Evolutionary conservation across 2,113 vertebrate species (phyloP), one percentile per base, ranked within the genome.

Genomic region (Heterochromis multidens): DNA sequence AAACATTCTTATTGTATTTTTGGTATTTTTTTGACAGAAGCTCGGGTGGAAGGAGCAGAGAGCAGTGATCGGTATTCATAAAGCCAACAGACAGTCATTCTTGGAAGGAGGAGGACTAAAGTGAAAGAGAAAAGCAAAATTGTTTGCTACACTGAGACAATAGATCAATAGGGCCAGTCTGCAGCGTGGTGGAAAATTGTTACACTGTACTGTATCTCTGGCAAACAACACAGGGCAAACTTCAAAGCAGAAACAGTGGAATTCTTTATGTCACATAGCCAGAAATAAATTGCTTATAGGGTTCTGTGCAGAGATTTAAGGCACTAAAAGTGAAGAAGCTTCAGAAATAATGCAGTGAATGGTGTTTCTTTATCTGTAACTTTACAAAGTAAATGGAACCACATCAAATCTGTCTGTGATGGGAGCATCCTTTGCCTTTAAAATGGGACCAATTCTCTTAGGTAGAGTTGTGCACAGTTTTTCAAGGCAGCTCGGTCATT

Each of bases 81-180:
- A 62, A 80, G 87, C 78, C 31, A 86, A 80, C 56, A 40, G 46
- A 79, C 56, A 61, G 46, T 76, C 67, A 63, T 84, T 77, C 77
- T 56, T 61, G 19, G 63, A 65, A 67, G 72, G 52, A 58, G 67
- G 77, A 46, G 16, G 70, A 62, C 43, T 58, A 80, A 40, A 67
- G 79, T 61, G 35, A 77, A 77, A 57, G 60, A 80, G 60, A 79
- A 80, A 89, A 81, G 67, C 54, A 61, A 85, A 86, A 89, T 84
- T 82, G 77, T 89, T 85, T 84, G 89, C 81, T 59, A n/a, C 65
- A 79, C 52, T 37, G 67, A 81, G 82, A 87, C 76, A 87, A 80
- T 43, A 83, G 93, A 94, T 94, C 89, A 89, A 90, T 89, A 78
- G 60, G 46, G 65, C 23, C 19, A n/a, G 86, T 81, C 76, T 86